Conservation (phyloP, 2,113 vertebrate genomes). For the Todiramphus chloris region DNA sequence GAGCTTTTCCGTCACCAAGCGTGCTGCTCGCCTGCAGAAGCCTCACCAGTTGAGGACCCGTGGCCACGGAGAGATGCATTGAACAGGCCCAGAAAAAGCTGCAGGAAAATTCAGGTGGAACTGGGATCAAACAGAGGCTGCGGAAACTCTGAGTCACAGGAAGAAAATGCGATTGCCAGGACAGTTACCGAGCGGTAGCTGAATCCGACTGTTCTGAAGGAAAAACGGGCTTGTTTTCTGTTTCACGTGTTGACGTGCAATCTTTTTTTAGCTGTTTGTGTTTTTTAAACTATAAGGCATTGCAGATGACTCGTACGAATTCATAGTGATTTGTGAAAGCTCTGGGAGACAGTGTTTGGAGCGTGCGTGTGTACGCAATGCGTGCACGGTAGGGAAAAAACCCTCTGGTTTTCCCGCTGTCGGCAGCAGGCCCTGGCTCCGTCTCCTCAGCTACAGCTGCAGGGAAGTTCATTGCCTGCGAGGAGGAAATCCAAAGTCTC, state of each 20-base stretch:
- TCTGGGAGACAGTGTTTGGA: background rate
- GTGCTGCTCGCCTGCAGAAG: background rate
- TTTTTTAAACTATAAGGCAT: background rate
- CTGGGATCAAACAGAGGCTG: background rate
- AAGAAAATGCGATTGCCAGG: background rate
- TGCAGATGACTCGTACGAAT: background rate
- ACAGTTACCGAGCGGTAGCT: background rate
- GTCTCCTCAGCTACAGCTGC: background rate
- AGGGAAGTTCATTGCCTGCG: background rate
- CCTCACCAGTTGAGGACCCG: background rate
- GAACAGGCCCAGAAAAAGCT: background rate
- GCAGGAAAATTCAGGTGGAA: background rate
- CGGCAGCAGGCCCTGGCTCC: background rate
- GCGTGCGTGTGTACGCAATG: background rate
- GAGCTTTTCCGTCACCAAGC: background rate
- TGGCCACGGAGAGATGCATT: background rate
- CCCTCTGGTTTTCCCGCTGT: background rate
- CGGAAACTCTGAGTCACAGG: background rate
- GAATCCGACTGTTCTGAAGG: background rate
- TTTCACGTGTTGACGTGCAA: rapidly evolving
- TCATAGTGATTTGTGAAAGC: background rate
- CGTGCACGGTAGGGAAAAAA: background rate
- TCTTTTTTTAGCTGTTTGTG: background rate
- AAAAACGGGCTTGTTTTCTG: background rate
- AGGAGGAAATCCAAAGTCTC: background rate